Evolutionary conservation across 1,140 invertebrate species (phyloP).

Genomic region (Philaenus spumarius): DNA sequence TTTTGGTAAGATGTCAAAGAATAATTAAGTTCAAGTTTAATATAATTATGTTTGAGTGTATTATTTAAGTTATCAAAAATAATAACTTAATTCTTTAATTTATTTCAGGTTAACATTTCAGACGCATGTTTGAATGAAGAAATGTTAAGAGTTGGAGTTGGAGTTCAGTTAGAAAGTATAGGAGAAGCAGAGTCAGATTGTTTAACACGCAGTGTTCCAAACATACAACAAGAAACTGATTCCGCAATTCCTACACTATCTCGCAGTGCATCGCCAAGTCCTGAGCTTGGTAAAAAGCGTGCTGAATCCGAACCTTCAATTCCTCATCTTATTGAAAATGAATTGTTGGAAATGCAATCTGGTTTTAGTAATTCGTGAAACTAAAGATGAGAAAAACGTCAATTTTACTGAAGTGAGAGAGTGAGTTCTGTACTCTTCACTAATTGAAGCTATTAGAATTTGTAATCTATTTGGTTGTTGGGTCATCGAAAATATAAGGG

Average conservation of each 20-base stretch:
- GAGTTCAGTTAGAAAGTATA: conserved; percentile 41
- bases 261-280: conserved; percentile 21
- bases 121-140: conserved; percentile 70
- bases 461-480: too few species aligned
- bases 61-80: too few species aligned
- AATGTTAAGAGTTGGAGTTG: conserved; percentile 45
- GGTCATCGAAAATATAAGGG: too few species aligned
- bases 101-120: conserved; percentile 44
- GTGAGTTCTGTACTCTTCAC: too few species aligned
- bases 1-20: too few species aligned
- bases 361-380: too few species aligned
- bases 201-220: conserved; percentile 39
- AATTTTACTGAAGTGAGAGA: too few species aligned
- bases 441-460: too few species aligned
- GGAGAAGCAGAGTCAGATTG: conserved; percentile 36
- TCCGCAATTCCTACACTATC: neutral
- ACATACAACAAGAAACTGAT: conserved; percentile 33
- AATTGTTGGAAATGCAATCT: too few species aligned
- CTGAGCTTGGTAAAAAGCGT: conserved; percentile 33
- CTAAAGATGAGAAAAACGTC: too few species aligned
- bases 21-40: too few species aligned
- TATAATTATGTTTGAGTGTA: neutral
- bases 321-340: conserved; percentile 11
- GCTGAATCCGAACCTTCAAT: conserved; percentile 41
- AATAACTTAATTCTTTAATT: too few species aligned